Base-by-base conservation (phyloP, 2,888 invertebrate species). In the Chalcosyrphus nemorum region DNA sequence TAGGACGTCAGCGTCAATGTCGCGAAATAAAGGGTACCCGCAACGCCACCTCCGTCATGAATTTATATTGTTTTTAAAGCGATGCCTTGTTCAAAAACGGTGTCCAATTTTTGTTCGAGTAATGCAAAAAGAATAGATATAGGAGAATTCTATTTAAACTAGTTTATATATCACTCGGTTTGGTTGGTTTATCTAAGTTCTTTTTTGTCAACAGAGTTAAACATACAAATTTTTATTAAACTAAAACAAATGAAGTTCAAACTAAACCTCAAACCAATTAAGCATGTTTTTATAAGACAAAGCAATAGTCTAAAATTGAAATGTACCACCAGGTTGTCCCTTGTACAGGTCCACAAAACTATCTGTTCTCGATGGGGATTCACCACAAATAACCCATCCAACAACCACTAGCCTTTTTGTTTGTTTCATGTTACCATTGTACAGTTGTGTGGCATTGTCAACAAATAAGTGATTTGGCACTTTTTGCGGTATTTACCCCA, bases 271-370 rank as follows among this genome's bases (percentile, higher is more conserved):
- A 32, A 32, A 32, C 4, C 32, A 1, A 3, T 3, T 38, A 38
- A 38, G 1, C 11, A 4, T 38, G 4, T 27, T 7, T 4, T 15
- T 17, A 17, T 2, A 5, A 13, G 27, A 2, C n/a, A 63, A 27
- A 11, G 6, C 2, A 6, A 5, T 21, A n/a, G 9, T 11, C 24
- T 17, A 32, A 52, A 47, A 24, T 35, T 70, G 35, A 70, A 70
- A 70, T 70, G 57, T 70, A 35, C 56, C 45, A 35, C 45, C 5
- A 15, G 4, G 3, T 19, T 45, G 13, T 24, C 32, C 56, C 54
- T 15, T 9, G 1, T 32, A 11, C 35, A 57, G 17, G 7, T 21
- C 19, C 24, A 29, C 7, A 15, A 32, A 32, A 35, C 7, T 35
- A 43, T 43, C 29, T 56, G 4, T 7, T 21, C 4, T 7, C 24